Conservation (phyloP, 2,888 invertebrate species). For the Elmis aenea region DNA sequence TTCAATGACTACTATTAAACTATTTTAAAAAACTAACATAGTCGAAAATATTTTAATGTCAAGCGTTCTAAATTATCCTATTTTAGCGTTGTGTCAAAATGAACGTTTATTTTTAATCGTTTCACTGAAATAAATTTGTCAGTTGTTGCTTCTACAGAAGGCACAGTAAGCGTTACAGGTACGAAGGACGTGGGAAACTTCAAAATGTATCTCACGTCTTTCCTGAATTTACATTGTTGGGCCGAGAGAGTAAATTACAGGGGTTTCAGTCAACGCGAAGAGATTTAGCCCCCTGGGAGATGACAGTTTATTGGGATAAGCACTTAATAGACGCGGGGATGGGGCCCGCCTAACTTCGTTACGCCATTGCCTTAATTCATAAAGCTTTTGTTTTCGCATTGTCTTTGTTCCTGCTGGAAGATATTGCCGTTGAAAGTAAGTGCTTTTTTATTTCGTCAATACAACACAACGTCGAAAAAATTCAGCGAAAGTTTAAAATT, state of each 20-base stretch:
- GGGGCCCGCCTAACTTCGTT: slow-evolving; percentile 39
- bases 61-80: too few species aligned
- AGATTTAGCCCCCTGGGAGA: slow-evolving; percentile 39
- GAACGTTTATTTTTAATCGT: too few species aligned
- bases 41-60: too few species aligned
- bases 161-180: too few species aligned
- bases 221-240: slow-evolving; percentile 40
- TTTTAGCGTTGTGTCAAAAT: too few species aligned
- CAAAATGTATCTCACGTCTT: slow-evolving; percentile 39
- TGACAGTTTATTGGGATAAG: slow-evolving; percentile 47
- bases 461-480: slow-evolving; percentile 6
- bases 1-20: too few species aligned
- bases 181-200: slow-evolving; percentile 18
- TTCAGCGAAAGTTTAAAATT: background rate
- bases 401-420: slow-evolving; percentile 32
- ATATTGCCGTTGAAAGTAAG: slow-evolving; percentile 38
- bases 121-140: too few species aligned
- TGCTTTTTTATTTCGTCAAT: slow-evolving; percentile 31
- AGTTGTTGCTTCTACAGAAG: too few species aligned
- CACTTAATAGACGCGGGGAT: slow-evolving; percentile 41
- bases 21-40: too few species aligned
- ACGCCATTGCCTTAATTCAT: slow-evolving; percentile 43
- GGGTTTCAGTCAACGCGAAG: slow-evolving; percentile 36
- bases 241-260: slow-evolving; percentile 40
- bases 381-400: slow-evolving; percentile 41